Evolutionary conservation across 1,140 invertebrate genomes (phyloP), one percentile per base, ranked within the genome.

Genomic region (Dreissena rostriformis): DNA sequence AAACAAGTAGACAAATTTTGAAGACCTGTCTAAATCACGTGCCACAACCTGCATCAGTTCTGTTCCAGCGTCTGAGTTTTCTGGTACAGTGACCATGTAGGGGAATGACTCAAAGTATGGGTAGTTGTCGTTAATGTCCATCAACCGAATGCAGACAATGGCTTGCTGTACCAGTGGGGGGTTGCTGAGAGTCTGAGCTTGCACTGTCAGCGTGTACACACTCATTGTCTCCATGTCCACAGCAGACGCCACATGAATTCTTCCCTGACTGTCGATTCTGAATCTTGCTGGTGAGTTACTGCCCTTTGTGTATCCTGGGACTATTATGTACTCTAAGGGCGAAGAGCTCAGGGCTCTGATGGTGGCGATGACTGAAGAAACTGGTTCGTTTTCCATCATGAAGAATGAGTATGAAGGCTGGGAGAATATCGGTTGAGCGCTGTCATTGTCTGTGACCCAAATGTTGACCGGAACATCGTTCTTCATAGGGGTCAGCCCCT

Each of bases 401-500:
- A 97, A 97, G 87, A 97, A 96, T 88, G 96, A 96, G 65, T 96
- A 95, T 78, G 95, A 95, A 22, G 72, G 57, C 24, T 96, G 94
- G 88, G 96, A 95, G 84, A 97, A 96, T 17, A 95, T 93, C 0
- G 97, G 97, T 39, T 96, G 95, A 67, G 92, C 88, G 86, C 97
- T 96, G 74, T 95, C 94, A 0, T 95, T 91, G 57, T 95, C 95
- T 94, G 97, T 96, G 75, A 98, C 95, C 87, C 96, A 95, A 76
- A 98, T 95, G 85, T 96, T 96, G 24, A 98, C 95, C 19, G 97
- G 96, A 1, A 97, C 96, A 88, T 97, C 96, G 53, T 96, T 95
- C 93, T 97, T 95, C 87, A 95, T 94, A 29, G 95, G 91, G 11
- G 95, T 96, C 29, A 94, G 94, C 26, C 97, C 97, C 87, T 95